Evolutionary conservation across 2,888 invertebrate species (phyloP).

Genomic region (Tryphoninae sp.): DNA sequence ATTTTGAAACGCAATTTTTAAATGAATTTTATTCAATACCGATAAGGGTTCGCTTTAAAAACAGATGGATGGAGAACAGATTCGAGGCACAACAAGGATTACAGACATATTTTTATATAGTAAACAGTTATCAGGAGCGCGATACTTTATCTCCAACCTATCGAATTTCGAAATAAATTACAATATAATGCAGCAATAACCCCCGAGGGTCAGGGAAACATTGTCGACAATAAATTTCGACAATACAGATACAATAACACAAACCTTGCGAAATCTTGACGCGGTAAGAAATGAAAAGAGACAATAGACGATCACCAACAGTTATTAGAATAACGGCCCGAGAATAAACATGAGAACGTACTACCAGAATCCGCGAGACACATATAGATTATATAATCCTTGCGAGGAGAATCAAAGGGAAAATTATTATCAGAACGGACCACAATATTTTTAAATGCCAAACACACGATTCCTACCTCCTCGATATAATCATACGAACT

Average conservation of each 20-base stretch:
- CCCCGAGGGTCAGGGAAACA: conserved; percentile 25
- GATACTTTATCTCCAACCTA: neutral
- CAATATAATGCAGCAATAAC: conserved; percentile 25
- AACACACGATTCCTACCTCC: neutral
- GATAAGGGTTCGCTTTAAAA: neutral
- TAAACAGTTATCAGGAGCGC: neutral
- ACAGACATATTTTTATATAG: conserved; percentile 1
- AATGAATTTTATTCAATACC: conserved; percentile 31
- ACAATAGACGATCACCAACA: neutral
- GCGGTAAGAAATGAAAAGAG: conserved; percentile 10
- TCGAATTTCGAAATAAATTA: conserved; percentile 26
- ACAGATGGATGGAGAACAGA: neutral
- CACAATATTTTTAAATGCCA: too few species aligned
- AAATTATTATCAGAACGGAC: too few species aligned
- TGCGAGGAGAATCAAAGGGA: neutral
- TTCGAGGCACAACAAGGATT: neutral
- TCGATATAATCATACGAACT: neutral
- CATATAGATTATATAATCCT: neutral
- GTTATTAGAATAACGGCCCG: neutral
- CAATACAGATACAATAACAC: neutral
- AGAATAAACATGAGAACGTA: too few species aligned
- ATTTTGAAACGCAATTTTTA: neutral
- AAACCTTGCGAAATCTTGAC: conserved; percentile 35
- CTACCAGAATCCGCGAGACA: neutral
- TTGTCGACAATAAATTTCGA: conserved; percentile 20